Evolutionary conservation across 2,888 invertebrate species (phyloP).

Genomic region (Strigamia maritima): DNA sequence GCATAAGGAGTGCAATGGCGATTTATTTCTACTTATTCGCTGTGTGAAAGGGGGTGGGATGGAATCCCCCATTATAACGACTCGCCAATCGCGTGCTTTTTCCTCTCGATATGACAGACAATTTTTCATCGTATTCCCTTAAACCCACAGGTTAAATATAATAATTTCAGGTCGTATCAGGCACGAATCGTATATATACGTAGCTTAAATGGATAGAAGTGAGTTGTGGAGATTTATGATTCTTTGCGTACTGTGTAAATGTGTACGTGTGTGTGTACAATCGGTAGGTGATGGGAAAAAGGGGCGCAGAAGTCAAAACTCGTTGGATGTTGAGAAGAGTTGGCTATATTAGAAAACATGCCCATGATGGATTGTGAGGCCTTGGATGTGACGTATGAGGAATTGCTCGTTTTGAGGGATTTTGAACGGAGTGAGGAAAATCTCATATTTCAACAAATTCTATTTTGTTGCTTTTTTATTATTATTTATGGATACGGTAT

Average conservation of each 20-base stretch:
- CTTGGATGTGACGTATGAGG: slow-evolving; percentile 2
- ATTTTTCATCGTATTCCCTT: slow-evolving; percentile 34
- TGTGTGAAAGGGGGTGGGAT: slow-evolving; percentile 24
- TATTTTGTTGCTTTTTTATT: background rate
- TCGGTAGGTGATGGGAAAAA: background rate
- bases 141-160: slow-evolving; percentile 34
- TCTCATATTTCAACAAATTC: slow-evolving; percentile 10
- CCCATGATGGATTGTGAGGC: slow-evolving; percentile 11
- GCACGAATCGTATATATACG: slow-evolving; percentile 34
- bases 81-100: slow-evolving; percentile 34
- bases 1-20: slow-evolving; percentile 30
- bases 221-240: slow-evolving; percentile 31
- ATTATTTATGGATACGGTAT: background rate
- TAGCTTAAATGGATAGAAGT: slow-evolving; percentile 25
- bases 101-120: slow-evolving; percentile 23
- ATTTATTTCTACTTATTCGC: slow-evolving; percentile 25
- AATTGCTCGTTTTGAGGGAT: background rate
- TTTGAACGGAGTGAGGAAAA: background rate
- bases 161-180: slow-evolving; percentile 32
- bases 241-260: background rate
- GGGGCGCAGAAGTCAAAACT: slow-evolving; percentile 8
- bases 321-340: slow-evolving; percentile 14
- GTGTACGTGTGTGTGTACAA: background rate
- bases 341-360: slow-evolving; percentile 13
- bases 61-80: slow-evolving; percentile 22